Evolutionary conservation across 2,113 vertebrate species (phyloP).

Genomic region (Felis catus): F.catus_Fca126_mat1.0 CM031414.1:78635501-78636000

Average conservation of each 20-base stretch:
- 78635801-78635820: constrained; percentile 23
- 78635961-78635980: not conserved
- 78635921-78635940: constrained; percentile 22
- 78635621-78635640: not conserved
- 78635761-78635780: constrained; percentile 57
- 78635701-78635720: constrained; percentile 67
- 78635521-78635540: constrained; percentile 78
- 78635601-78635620: not conserved
- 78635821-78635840: not conserved
- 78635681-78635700: constrained; percentile 70
- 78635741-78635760: constrained; percentile 55
- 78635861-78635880: not conserved
- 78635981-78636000: constrained; percentile 3
- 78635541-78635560: constrained; percentile 72
- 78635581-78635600: not conserved
- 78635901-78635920: constrained; percentile 17
- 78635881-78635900: constrained; percentile 33
- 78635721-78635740: constrained; percentile 56
- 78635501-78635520: constrained; percentile 76
- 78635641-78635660: constrained; percentile 59
- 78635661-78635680: constrained; percentile 70
- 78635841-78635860: not conserved
- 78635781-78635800: constrained; percentile 41
- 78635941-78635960: constrained; percentile 52
- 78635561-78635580: constrained; percentile 48